Percentiles rank a stretch among this genome's conserved stretches.
These are phyloP conservation scores for Sarcophaga carnaria DNA, from an alignment of 2,888 invertebrate genomes.

Conservation along the genomic window DNA sequence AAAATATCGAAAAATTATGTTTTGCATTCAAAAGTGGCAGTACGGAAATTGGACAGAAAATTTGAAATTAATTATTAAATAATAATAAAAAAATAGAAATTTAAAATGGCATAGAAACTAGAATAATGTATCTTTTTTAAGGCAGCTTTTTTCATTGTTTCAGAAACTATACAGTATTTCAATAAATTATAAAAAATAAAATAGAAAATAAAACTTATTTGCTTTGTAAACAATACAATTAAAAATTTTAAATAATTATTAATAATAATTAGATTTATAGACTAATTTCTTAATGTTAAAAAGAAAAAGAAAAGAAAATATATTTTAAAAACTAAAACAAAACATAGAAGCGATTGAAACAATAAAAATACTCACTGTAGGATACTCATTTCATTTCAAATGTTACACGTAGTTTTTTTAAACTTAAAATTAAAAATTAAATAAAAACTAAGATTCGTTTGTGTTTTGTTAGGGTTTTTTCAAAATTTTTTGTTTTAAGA, in stretches of 20 bases:
- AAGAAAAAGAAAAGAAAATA: conserved; percentile 13
- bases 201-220: background rate
- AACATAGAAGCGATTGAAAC: background rate
- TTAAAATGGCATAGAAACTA: conserved; percentile 20
- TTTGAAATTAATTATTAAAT: conserved; percentile 2
- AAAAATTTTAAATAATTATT: conserved; percentile 33
- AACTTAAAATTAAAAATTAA: conserved; percentile 47
- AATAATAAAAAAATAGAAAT: conserved; percentile 12
- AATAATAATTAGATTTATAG: background rate
- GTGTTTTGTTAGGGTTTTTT: conserved; percentile 1
- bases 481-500: conserved; percentile 30
- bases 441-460: conserved; percentile 57
- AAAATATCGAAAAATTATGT: background rate
- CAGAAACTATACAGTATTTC: background rate
- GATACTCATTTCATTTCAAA: background rate
- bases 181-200: conserved; percentile 4
- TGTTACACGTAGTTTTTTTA: background rate
- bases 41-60: conserved; percentile 9
- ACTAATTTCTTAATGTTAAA: background rate
- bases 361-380: conserved; percentile 36
- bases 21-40: conserved; percentile 46
- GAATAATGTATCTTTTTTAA: conserved; percentile 14
- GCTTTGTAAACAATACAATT: background rate
- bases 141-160: conserved; percentile 49
- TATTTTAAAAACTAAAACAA: background rate